Conservation (phyloP, 2,797 vertebrate species). For the Sebastes elongatus region DNA sequence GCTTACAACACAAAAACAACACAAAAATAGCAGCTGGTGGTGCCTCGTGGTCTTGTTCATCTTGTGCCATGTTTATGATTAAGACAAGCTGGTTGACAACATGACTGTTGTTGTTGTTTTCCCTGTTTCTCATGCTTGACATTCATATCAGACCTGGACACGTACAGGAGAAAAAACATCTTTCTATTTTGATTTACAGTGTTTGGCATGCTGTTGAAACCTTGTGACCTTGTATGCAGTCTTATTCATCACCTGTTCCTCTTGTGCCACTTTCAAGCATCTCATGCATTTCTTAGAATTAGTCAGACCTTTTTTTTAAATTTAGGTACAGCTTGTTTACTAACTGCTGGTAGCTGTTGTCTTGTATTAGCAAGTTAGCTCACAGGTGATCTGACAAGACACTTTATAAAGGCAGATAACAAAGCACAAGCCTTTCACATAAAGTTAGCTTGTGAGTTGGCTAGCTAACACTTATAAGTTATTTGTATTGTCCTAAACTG, state of each 20-base stretch:
- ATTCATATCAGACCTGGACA: background rate
- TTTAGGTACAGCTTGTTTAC: background rate
- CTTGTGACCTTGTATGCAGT: background rate
- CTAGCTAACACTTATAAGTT: background rate
- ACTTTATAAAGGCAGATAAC: background rate
- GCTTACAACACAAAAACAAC: constrained; percentile 18
- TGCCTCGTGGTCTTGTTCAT: constrained; percentile 35
- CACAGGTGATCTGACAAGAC: background rate
- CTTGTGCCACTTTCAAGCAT: background rate
- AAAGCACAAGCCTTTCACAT: background rate
- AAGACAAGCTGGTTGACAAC: constrained; percentile 35
- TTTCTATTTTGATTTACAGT: background rate
- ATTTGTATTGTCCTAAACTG: background rate
- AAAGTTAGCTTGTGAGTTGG: background rate
- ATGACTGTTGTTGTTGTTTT: constrained; percentile 34
- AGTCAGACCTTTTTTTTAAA: background rate
- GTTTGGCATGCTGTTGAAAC: background rate
- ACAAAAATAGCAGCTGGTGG: constrained; percentile 51
- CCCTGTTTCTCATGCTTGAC: background rate
- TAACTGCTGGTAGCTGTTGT: background rate
- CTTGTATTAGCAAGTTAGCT: background rate
- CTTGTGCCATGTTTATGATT: constrained; percentile 45
- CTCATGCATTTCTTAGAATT: background rate
- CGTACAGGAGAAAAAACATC: background rate
- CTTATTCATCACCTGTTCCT: background rate